Evolutionary conservation across 2,113 vertebrate genomes (phyloP).

Genomic region (Puffinus mauretanicus): DNA sequence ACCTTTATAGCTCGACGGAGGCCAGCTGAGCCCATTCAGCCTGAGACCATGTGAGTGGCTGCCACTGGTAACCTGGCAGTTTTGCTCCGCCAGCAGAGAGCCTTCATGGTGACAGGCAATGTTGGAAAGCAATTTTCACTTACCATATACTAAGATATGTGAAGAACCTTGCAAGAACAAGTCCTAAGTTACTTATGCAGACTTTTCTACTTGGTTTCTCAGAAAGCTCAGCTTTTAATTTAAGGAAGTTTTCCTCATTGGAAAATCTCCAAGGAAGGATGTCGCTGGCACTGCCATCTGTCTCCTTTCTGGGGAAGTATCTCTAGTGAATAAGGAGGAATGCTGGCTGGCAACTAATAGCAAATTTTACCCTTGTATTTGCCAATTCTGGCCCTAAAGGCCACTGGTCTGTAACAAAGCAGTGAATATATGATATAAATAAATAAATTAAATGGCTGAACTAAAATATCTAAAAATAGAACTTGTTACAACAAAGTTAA

Average conservation of each 20-base stretch:
- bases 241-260: background rate
- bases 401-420: background rate
- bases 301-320: background rate
- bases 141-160: background rate
- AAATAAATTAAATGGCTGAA: background rate
- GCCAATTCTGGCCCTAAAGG: background rate
- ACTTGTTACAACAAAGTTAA: background rate
- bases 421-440: background rate
- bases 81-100: background rate
- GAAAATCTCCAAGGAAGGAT: constrained; percentile 25
- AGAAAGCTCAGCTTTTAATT: constrained; percentile 15
- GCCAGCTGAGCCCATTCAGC: background rate
- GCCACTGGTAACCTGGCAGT: background rate
- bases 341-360: background rate
- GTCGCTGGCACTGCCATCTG: background rate
- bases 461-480: background rate
- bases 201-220: background rate
- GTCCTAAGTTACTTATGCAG: background rate
- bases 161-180: background rate
- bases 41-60: background rate
- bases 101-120: background rate
- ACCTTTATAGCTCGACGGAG: background rate
- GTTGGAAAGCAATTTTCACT: background rate
- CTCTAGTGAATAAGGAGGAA: background rate
- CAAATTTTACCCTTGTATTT: background rate